These are phyloP conservation scores for Rhinolophus sinicus DNA, from an alignment of 2,113 vertebrate species.

Conservation along the genomic window DNA sequence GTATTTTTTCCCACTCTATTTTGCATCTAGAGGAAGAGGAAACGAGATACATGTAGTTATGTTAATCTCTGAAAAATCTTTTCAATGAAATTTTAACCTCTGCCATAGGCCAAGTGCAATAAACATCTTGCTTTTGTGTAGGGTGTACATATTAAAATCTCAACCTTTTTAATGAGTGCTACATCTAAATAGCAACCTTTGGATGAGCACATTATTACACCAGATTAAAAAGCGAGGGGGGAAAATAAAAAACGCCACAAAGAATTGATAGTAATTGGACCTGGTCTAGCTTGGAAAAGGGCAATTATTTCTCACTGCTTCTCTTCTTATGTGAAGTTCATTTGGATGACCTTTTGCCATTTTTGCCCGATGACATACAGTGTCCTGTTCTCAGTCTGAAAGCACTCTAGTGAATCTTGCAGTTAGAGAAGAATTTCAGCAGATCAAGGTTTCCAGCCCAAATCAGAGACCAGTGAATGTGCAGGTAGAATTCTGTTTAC, in stretches of 20 bases:
- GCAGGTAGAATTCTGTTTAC: conserved; percentile 58
- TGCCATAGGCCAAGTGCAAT: not conserved
- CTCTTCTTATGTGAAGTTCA: conserved; percentile 58
- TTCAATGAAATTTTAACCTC: conserved; percentile 51
- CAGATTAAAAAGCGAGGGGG: conserved; percentile 14
- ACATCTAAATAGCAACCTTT: conserved; percentile 56
- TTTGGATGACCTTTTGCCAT: conserved; percentile 67
- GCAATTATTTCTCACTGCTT: conserved; percentile 75
- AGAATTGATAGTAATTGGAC: not conserved
- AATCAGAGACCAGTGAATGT: conserved; percentile 66
- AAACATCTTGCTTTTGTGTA: conserved; percentile 53
- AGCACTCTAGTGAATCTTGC: conserved; percentile 69
- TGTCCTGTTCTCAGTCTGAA: conserved; percentile 41
- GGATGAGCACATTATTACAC: not conserved
- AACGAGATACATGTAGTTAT: not conserved
- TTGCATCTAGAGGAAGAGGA: not conserved
- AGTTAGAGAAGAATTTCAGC: conserved; percentile 66
- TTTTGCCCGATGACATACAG: conserved; percentile 67
- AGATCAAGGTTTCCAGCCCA: conserved; percentile 68
- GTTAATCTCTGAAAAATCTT: conserved; percentile 9
- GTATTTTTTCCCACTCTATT: not conserved
- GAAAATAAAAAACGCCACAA: conserved; percentile 19
- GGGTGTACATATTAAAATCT: conserved; percentile 15
- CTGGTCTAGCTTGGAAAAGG: conserved; percentile 68
- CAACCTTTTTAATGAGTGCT: conserved; percentile 6